These are phyloP conservation scores for Mobula birostris DNA, from an alignment of 2,113 vertebrate genomes.

Conservation along the genomic window DNA sequence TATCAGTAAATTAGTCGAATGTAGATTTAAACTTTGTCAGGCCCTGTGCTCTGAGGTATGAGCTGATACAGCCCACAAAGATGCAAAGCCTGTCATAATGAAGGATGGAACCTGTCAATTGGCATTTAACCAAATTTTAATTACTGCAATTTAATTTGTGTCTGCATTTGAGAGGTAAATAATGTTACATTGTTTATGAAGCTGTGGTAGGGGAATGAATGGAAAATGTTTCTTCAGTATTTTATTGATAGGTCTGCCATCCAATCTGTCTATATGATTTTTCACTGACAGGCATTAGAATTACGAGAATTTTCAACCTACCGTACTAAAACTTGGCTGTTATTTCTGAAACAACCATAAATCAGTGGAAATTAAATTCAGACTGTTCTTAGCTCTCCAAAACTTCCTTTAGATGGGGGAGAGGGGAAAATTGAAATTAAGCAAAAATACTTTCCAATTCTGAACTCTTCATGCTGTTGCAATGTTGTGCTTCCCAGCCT, in stretches of 20 bases:
- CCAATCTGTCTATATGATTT: background rate
- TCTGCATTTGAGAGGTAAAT: background rate
- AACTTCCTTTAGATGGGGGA: background rate
- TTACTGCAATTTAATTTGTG: background rate
- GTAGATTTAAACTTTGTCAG: background rate
- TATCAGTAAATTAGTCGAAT: background rate
- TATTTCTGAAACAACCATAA: background rate
- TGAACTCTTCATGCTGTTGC: background rate
- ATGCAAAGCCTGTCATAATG: background rate
- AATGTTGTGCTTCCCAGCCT: background rate
- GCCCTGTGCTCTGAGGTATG: background rate
- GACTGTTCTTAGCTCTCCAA: background rate
- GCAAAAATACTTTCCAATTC: background rate
- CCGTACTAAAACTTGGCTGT: background rate
- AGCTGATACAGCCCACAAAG: background rate
- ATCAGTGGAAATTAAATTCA: background rate
- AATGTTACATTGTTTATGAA: background rate
- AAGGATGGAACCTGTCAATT: background rate
- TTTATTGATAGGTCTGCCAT: background rate
- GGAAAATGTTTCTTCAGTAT: background rate
- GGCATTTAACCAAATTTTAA: background rate
- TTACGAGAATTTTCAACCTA: background rate
- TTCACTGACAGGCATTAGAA: background rate
- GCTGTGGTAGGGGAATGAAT: background rate
- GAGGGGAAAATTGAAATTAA: background rate